Evolutionary conservation across 1,140 invertebrate genomes (phyloP).

Genomic region (Zaprionus ghesquierei): DNA sequence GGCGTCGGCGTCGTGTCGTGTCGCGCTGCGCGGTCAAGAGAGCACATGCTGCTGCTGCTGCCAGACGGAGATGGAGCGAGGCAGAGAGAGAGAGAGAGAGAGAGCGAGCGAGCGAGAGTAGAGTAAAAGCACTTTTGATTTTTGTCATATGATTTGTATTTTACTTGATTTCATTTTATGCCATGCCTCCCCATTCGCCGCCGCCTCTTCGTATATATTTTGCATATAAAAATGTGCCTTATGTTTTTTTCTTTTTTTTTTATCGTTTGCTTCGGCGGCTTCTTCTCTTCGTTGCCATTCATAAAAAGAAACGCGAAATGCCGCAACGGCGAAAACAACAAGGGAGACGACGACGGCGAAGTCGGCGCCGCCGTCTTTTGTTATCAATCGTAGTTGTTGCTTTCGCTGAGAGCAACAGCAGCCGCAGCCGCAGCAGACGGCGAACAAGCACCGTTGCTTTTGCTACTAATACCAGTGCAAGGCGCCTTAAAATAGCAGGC

Average conservation of each 20-base stretch:
- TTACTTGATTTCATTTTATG: slow-evolving; percentile 17
- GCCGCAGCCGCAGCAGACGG: slow-evolving; percentile 27
- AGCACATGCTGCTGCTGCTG: not conserved
- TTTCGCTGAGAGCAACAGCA: slow-evolving; percentile 16
- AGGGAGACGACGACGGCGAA: not conserved
- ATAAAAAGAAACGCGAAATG: slow-evolving; percentile 48
- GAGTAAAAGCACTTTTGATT: slow-evolving; percentile 50
- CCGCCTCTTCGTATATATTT: slow-evolving; percentile 14
- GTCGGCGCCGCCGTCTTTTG: slow-evolving; percentile 40
- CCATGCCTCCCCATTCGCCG: slow-evolving; percentile 11
- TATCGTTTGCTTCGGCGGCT: slow-evolving; percentile 13
- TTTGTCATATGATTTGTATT: slow-evolving; percentile 45
- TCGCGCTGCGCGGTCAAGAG: slow-evolving; percentile 22
- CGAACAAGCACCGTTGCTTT: slow-evolving; percentile 59
- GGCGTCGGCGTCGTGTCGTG: slow-evolving; percentile 24
- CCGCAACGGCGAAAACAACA: slow-evolving; percentile 17
- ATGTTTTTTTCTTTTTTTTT: slow-evolving; percentile 63
- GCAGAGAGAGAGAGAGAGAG: not conserved
- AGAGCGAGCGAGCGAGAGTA: not conserved
- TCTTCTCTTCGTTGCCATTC: slow-evolving; percentile 43
- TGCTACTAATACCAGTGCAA: slow-evolving; percentile 36
- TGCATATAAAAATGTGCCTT: slow-evolving; percentile 40
- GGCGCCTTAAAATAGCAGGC: slow-evolving; percentile 6
- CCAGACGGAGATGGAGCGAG: slow-evolving; percentile 8
- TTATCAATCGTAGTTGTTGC: slow-evolving; percentile 55